These are phyloP conservation scores for Drosophila borealis DNA, from an alignment of 2,888 invertebrate genomes.

Conservation along the genomic window DNA sequence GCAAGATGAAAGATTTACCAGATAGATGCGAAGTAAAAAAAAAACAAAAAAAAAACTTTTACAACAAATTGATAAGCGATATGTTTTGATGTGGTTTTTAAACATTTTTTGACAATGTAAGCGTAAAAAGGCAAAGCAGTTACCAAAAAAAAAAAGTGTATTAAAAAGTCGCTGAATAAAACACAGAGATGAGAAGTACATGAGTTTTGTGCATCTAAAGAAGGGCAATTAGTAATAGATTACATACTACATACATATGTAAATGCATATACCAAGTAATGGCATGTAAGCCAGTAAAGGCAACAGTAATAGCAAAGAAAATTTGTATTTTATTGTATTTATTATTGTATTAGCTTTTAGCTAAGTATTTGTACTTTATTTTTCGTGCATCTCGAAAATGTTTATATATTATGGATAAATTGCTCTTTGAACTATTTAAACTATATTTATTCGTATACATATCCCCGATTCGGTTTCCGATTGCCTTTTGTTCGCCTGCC, in stretches of 20 bases:
- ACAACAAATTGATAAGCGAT: conserved; percentile 66
- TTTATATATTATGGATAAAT: conserved; percentile 4
- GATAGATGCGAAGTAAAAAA: conserved; percentile 45
- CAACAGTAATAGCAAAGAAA: conserved; percentile 27
- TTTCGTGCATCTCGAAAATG: conserved; percentile 52
- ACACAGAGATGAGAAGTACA: conserved; percentile 19
- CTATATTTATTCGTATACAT: conserved; percentile 6
- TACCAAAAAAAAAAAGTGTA: conserved; percentile 60
- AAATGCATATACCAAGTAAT: conserved; percentile 53
- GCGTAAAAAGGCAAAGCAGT: conserved; percentile 73
- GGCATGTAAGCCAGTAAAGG: conserved; percentile 15
- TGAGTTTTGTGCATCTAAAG: conserved; percentile 47
- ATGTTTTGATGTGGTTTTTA: conserved; percentile 79
- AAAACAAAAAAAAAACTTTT: conserved; percentile 46
- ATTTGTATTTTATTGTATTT: conserved; percentile 50
- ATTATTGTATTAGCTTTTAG: conserved; percentile 42
- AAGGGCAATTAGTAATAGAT: conserved; percentile 52
- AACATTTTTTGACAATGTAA: conserved; percentile 70
- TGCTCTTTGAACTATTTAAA: conserved; percentile 25
- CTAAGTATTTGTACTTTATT: conserved; percentile 33
- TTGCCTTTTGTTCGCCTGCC: conserved; percentile 67
- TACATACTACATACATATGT: conserved; percentile 59
- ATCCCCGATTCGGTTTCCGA: conserved; percentile 27
- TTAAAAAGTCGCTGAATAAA: no score
- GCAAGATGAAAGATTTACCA: conserved; percentile 75